Evolutionary conservation across 2,113 vertebrate species (phyloP).

Genomic region (Stegastes partitus): DNA sequence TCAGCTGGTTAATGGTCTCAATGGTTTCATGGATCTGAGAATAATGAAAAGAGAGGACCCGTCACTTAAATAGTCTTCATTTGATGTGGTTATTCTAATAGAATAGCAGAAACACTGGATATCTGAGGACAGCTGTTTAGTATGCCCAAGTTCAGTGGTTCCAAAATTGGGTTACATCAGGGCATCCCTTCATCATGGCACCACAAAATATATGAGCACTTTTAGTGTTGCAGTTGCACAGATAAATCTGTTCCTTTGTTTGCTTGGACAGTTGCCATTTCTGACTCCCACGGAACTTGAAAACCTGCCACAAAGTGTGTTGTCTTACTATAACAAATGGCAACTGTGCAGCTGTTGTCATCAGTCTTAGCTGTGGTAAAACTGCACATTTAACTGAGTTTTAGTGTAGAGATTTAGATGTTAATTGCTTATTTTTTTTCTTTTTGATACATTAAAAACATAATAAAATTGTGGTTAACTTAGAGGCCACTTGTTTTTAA

Average conservation of each 20-base stretch:
- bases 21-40: conserved; percentile 98
- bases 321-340: neutral
- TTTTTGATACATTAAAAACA: too few relatives aligned
- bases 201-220: neutral
- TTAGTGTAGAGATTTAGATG: too few relatives aligned
- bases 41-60: neutral
- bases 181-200: neutral
- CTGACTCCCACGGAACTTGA: neutral
- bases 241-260: neutral
- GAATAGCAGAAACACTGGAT: neutral
- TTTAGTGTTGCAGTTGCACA: neutral
- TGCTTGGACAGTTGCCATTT: neutral
- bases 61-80: conserved; percentile 8
- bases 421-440: too few relatives aligned
- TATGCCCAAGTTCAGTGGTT: neutral
- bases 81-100: neutral
- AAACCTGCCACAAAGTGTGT: neutral
- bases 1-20: conserved; percentile 99
- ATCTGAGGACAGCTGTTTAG: neutral
- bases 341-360: neutral
- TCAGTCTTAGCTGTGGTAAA: too few relatives aligned
- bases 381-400: too few relatives aligned
- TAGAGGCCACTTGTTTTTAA: too few relatives aligned
- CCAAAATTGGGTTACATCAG: neutral
- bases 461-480: too few relatives aligned